Evolutionary conservation across 2,888 invertebrate genomes (phyloP).

Genomic region (Euplexia lucipara): DNA sequence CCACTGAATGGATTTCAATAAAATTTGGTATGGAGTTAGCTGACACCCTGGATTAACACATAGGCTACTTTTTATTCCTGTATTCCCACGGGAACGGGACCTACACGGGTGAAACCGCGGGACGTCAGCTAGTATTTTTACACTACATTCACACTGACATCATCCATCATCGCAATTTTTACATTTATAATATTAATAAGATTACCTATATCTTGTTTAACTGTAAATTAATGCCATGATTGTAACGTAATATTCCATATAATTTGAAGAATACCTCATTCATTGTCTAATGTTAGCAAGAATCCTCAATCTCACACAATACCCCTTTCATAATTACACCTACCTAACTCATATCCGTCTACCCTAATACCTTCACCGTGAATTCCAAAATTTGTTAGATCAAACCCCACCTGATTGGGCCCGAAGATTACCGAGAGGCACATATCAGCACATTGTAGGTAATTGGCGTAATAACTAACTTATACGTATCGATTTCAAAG

Average conservation of each 20-base stretch:
- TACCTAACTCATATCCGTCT: slow-evolving; percentile 10
- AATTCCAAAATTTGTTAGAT: slow-evolving; percentile 36
- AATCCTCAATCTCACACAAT: neutral
- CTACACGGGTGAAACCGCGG: too few species aligned
- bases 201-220: too few species aligned
- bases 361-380: slow-evolving; percentile 11
- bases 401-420: slow-evolving; percentile 38
- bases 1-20: too few species aligned
- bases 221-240: too few species aligned
- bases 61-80: too few species aligned
- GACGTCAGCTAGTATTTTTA: too few species aligned
- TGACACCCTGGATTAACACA: too few species aligned
- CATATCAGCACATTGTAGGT: slow-evolving; percentile 48
- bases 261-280: neutral
- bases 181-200: too few species aligned
- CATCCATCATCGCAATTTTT: too few species aligned
- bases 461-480: slow-evolving; percentile 60
- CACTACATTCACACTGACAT: too few species aligned
- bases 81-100: too few species aligned
- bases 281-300: neutral
- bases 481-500: slow-evolving; percentile 17
- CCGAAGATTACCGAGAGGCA: slow-evolving; percentile 37
- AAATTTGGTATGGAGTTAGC: too few species aligned
- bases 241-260: neutral
- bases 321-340: neutral